Evolutionary conservation across 2,888 invertebrate genomes (phyloP).

Genomic region (Apotomis turbidana): DNA sequence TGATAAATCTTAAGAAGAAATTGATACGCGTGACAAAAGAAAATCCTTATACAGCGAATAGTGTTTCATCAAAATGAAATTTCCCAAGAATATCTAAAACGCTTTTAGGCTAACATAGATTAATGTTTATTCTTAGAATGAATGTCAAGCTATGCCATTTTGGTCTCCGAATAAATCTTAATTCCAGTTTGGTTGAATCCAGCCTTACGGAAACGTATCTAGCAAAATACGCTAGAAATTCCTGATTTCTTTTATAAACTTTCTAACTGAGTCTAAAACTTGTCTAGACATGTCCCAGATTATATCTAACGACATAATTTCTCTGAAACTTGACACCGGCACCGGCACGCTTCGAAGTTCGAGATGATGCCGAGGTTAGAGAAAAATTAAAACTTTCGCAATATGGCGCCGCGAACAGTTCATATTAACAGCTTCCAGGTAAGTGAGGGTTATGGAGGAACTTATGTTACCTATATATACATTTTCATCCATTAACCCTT

Average conservation of each 20-base stretch:
- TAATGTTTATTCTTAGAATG: too few species aligned
- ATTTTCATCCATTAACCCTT: too few species aligned
- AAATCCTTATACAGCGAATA: not conserved
- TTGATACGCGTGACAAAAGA: not conserved
- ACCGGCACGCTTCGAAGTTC: conserved; percentile 57
- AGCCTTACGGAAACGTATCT: not conserved
- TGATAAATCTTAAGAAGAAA: too few species aligned
- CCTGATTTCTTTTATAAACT: not conserved
- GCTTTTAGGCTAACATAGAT: not conserved
- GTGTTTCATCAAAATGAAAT: not conserved
- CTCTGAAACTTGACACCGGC: conserved; percentile 64
- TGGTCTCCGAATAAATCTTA: too few species aligned
- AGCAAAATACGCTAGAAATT: conserved; percentile 1
- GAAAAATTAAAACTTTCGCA: conserved; percentile 79
- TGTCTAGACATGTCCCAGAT: conserved; percentile 35
- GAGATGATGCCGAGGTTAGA: conserved; percentile 74
- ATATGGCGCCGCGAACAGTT: conserved; percentile 68
- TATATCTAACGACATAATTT: conserved; percentile 66
- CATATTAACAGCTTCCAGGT: conserved; percentile 60
- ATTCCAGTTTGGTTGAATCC: too few species aligned
- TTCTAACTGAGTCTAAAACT: conserved; percentile 5
- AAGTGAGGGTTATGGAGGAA: conserved; percentile 12
- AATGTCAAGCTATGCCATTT: too few species aligned
- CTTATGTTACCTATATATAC: conserved; percentile 15
- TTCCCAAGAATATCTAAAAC: not conserved